Evolutionary conservation across 2,113 vertebrate genomes (phyloP), one percentile per base, ranked within the genome.

Genomic region (human): DNA sequence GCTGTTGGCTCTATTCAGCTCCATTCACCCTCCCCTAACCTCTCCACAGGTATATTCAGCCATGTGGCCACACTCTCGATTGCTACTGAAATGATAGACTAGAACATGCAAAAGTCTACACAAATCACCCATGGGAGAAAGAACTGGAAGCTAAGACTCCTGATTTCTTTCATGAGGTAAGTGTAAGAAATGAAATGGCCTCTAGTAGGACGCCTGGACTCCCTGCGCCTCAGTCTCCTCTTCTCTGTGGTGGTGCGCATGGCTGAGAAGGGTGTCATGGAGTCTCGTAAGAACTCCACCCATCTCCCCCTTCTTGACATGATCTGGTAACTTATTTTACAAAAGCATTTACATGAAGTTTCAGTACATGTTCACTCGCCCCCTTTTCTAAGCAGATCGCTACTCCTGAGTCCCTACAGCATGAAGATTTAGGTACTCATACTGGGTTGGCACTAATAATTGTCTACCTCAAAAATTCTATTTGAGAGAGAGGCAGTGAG

Each of bases 41-140:
- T 52, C 32, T 59, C 72, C 25, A 40, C 27, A 70, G 55, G 66
- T 23, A 64, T 3, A 9, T 8, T 38, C 11, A 68, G 8, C 13
- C 25, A 4, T 5, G 7, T 10, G 8, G 20, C 2, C 48, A 30
- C 1, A 17, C 7, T 64, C n/a, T 25, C 13, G 4, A 9, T 20
- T 45, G 50, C 55, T 4, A 32, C 0, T 55, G 32, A 57, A 23
- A 27, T 30, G 13, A 59, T 0, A 18, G 0, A 38, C 11, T 25
- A 43, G 3, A 35, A 38, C 35, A 22, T 0, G 1, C 17, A n/a
- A 32, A 73, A 2, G 14, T 59, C 89, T 25, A 59, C 40, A 61
- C 1, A 43, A 20, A 1, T 1, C n/a, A 18, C 20, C 55, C 14
- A 20, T 5, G 13, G 35, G 40, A 40, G 30, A 30, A 82, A 89